These are phyloP conservation scores for Clarias fuscus DNA, from an alignment of 2,797 vertebrate genomes.

Conservation along the genomic window DNA sequence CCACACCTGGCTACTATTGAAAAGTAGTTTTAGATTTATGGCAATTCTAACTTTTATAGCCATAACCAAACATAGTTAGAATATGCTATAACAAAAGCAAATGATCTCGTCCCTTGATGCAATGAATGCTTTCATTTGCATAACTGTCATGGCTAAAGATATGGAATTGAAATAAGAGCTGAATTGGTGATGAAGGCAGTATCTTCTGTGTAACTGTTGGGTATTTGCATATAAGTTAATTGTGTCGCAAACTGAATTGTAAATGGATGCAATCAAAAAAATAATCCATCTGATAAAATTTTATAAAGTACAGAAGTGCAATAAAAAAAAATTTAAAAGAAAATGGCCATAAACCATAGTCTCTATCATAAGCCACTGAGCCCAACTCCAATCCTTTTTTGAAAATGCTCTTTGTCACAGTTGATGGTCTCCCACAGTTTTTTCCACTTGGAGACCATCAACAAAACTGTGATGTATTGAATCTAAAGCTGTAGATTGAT, in stretches of 20 bases:
- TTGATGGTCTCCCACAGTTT: too few relatives aligned
- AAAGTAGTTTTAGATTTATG: not conserved
- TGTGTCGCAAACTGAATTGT: not conserved
- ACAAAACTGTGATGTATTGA: not conserved
- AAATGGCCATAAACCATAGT: too few relatives aligned
- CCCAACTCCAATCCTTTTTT: too few relatives aligned
- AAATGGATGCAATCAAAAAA: not conserved
- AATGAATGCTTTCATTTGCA: conserved; percentile 2
- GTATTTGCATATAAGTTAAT: not conserved
- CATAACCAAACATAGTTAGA: not conserved
- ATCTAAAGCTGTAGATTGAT: conserved; percentile 19
- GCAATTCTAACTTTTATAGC: not conserved
- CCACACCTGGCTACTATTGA: not conserved
- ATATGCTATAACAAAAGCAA: not conserved
- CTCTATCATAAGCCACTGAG: too few relatives aligned
- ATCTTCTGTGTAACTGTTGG: not conserved
- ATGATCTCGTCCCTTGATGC: not conserved
- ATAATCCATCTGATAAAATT: not conserved
- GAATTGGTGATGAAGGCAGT: not conserved
- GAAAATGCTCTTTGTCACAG: too few relatives aligned
- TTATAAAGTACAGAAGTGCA: not conserved
- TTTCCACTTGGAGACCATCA: not conserved
- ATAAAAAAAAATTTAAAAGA: too few relatives aligned
- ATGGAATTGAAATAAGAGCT: not conserved
- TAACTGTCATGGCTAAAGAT: not conserved